Conservation (phyloP, 2,888 invertebrate genomes). For the Prionchulus punctatus region DNA sequence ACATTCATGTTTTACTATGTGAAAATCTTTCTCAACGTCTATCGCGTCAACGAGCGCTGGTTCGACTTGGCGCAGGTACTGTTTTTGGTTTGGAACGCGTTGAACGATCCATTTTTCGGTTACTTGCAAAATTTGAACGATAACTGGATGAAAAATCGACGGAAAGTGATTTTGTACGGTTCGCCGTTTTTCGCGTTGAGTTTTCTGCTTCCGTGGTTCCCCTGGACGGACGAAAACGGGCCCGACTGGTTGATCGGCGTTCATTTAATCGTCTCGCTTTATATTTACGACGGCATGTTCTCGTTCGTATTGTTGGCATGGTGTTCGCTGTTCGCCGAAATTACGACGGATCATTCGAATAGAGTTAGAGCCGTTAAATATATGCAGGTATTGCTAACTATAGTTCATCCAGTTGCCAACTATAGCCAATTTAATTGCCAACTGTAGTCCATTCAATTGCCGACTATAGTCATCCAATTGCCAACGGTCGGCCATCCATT, state of each 20-base stretch:
- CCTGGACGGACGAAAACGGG: constrained; percentile 28
- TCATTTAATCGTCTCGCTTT: constrained; percentile 34
- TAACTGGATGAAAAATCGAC: constrained; percentile 33
- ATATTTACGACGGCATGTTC: constrained; percentile 37
- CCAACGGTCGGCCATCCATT: too few relatives aligned
- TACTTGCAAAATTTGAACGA: constrained; percentile 32
- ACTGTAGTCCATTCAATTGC: too few relatives aligned
- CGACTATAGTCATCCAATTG: too few relatives aligned
- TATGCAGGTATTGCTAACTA: constrained; percentile 15
- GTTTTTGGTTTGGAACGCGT: constrained; percentile 38
- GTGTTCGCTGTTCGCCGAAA: constrained; percentile 34
- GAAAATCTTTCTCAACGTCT: constrained; percentile 35
- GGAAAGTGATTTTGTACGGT: constrained; percentile 33
- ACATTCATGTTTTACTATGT: constrained; percentile 38
- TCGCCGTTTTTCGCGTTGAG: constrained; percentile 34
- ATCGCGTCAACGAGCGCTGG: constrained; percentile 35
- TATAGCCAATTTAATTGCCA: too few relatives aligned
- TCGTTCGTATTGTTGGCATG: constrained; percentile 34
- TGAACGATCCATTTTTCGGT: constrained; percentile 39
- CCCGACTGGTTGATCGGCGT: constrained; percentile 32
- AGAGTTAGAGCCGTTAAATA: constrained; percentile 32
- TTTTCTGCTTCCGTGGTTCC: constrained; percentile 34
- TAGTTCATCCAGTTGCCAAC: too few relatives aligned
- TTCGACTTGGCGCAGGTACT: constrained; percentile 36
- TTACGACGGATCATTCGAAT: constrained; percentile 26